Conservation (phyloP, 2,113 vertebrate genomes). For the Alectura lathami region DNA sequence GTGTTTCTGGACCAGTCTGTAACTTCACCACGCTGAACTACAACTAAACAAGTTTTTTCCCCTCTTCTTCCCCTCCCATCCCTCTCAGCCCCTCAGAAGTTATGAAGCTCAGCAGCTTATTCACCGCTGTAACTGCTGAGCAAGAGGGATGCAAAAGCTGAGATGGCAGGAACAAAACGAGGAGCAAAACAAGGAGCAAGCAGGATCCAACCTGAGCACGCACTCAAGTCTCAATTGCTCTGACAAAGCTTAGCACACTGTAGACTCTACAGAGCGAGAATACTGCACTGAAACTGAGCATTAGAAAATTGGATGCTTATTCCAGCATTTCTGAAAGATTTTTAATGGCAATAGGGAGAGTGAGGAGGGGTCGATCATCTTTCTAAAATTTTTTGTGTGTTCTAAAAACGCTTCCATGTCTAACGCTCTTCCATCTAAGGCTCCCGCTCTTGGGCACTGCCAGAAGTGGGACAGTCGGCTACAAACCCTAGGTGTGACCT, state of each 20-base stretch:
- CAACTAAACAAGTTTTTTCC: too few relatives aligned
- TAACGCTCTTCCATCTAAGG: background rate
- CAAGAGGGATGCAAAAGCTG: background rate
- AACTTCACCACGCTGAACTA: background rate
- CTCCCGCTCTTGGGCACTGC: background rate
- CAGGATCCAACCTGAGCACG: background rate
- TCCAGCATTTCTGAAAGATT: background rate
- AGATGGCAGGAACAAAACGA: background rate
- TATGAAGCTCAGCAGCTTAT: background rate
- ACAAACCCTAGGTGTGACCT: slow-evolving; percentile 35
- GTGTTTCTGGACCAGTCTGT: background rate
- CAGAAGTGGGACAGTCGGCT: slow-evolving; percentile 28
- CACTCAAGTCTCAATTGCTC: background rate
- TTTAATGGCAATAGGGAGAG: background rate
- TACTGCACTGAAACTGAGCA: background rate
- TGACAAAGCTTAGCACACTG: background rate
- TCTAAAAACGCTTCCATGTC: background rate
- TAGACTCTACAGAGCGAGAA: background rate
- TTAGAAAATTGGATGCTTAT: background rate
- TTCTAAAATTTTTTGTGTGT: background rate
- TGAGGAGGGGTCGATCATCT: background rate
- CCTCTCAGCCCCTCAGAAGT: background rate
- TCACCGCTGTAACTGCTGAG: background rate
- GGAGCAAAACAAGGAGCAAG: background rate
- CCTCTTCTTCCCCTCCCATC: background rate